phyloP scores from a whole-genome alignment of 2,113 vertebrate species.

The Lethenteron reissneri region DNA sequence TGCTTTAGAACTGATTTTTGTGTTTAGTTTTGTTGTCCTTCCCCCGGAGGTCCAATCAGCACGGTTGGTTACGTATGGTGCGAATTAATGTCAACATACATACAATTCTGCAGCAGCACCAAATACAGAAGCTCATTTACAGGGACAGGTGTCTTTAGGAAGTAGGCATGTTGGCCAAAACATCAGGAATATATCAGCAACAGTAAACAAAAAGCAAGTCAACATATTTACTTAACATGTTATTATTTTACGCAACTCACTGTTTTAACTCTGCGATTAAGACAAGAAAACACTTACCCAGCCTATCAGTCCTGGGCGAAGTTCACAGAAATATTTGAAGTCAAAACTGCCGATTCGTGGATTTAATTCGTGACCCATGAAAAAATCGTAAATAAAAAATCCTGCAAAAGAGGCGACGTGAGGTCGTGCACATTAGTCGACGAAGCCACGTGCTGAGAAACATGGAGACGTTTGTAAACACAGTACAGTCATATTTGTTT shows the following conservation, averaged over 20 bases:
- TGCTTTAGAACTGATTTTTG: too few species aligned
- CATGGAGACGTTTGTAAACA: too few species aligned
- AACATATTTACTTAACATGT: not conserved
- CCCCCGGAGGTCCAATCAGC: too few species aligned
- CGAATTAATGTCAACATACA: too few species aligned
- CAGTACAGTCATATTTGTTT: too few species aligned
- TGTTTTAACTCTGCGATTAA: not conserved
- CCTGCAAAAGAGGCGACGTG: conserved; percentile 20
- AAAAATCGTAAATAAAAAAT: conserved; percentile 54
- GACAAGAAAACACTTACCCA: conserved; percentile 35
- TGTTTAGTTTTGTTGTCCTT: too few species aligned
- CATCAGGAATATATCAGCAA: not conserved
- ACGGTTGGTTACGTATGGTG: too few species aligned
- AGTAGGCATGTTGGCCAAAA: not conserved
- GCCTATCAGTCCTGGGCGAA: conserved; percentile 57
- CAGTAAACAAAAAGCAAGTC: not conserved
- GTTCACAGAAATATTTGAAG: conserved; percentile 66
- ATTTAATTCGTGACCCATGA: conserved; percentile 62
- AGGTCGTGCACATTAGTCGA: too few species aligned
- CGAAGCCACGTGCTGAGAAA: too few species aligned
- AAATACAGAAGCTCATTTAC: not conserved
- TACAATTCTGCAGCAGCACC: not conserved
- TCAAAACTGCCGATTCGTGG: conserved; percentile 49
- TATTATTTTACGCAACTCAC: not conserved
- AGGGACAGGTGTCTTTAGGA: not conserved